Conservation (phyloP, 2,888 invertebrate genomes). For the Sphaerophoria taeniata region DNA sequence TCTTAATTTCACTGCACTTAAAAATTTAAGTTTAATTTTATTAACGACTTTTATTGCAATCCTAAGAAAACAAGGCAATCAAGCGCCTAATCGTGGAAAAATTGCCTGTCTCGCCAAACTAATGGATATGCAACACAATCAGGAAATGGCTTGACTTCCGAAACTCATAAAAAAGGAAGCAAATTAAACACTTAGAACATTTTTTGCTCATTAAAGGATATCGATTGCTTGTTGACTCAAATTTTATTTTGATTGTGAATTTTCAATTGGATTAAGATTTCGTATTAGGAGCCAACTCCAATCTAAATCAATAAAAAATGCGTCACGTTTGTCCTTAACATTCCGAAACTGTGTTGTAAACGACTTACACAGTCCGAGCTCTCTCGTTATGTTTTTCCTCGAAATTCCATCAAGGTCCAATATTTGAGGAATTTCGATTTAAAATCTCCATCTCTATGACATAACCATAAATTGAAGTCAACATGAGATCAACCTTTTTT, state of each 20-base stretch:
- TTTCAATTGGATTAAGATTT: no score
- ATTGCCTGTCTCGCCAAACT: slow-evolving; percentile 11
- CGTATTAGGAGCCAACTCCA: background rate
- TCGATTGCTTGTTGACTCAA: background rate
- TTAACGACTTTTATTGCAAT: no score
- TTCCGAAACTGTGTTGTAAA: background rate
- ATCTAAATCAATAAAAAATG: background rate
- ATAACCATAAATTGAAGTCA: slow-evolving; percentile 45
- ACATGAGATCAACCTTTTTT: slow-evolving; percentile 44
- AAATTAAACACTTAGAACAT: background rate
- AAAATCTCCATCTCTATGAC: slow-evolving; percentile 40
- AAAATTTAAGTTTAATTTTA: background rate
- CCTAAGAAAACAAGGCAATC: slow-evolving; percentile 6
- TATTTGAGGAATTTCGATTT: slow-evolving; percentile 8
- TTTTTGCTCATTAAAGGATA: background rate
- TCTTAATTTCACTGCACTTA: background rate
- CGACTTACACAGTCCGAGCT: background rate
- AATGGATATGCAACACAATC: background rate
- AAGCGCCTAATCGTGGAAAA: background rate
- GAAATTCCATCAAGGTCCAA: slow-evolving; percentile 38
- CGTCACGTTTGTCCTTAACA: slow-evolving; percentile 11
- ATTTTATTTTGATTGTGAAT: no score
- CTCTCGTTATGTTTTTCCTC: background rate
- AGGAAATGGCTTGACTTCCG: background rate
- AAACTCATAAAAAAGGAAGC: background rate